Base-by-base conservation (phyloP, 2,113 vertebrate species). In the Myotis brandtii region DNA sequence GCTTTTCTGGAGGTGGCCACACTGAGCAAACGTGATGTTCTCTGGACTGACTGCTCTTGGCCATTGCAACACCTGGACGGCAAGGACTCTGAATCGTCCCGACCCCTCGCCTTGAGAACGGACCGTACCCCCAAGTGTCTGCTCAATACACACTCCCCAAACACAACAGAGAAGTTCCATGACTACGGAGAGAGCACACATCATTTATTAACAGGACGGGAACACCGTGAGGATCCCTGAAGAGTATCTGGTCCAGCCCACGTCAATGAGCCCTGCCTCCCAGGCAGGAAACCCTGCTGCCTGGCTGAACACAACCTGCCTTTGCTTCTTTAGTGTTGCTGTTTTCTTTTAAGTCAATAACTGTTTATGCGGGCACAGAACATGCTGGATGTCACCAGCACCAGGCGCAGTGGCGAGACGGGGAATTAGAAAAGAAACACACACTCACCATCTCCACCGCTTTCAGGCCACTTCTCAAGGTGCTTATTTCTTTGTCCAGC, bases 401-500 rank as follows among this genome's bases (percentile, higher is more conserved):
- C 30, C 2, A 16, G 30, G 23, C 43, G 32, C 0, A 23, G 30
- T 9, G 34, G 83, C 32, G 25, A 90, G 80, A 83, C n/a, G 13
- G 30, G 85, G 50, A 40, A 34, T 76, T 17, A 76, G 59, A 62
- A 69, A 75, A 96, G 72, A 76, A 97, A 54, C 54, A 50, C 66
- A 91, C 96, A 99, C 99, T 99, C 97, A 99, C 99, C 6, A 97
- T 99, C 97, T 99, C 99, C 62, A 99, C 99, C 0, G 99, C 99
- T 97, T 98, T 99, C 97, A 99, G 98, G 92, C 99, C 99, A 6
- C 99, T 99, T 96, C 99, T 99, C 98, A 99, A 96, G 94, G 99
- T 99, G 93, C 98, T 98, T 86, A 99, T 99, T 98, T 99, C 99
- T 97, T 99, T 99, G 97, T 99, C 99, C 98, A 99, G 98, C 98